These are phyloP conservation scores for Drosophila takahashii DNA, from an alignment of 1,140 invertebrate species.

Conservation along the genomic window DNA sequence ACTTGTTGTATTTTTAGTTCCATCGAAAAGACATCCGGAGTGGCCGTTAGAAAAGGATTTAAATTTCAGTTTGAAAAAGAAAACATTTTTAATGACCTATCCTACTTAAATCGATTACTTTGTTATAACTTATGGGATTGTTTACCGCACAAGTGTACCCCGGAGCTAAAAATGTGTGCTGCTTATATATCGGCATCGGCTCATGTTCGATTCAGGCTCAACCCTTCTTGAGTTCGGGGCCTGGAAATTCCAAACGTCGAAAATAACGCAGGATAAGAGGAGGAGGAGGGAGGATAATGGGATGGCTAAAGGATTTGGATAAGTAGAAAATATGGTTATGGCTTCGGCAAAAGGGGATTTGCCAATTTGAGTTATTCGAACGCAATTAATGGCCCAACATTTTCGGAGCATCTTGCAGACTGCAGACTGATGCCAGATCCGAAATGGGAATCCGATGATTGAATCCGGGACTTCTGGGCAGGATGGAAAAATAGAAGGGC, in stretches of 20 bases:
- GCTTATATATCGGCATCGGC: not conserved
- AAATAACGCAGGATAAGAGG: not conserved
- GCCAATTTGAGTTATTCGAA: conserved; percentile 46
- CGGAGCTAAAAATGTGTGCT: not conserved
- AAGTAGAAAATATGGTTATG: conserved; percentile 50
- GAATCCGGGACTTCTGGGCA: not conserved
- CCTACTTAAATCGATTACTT: conserved; percentile 16
- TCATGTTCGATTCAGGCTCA: conserved; percentile 22
- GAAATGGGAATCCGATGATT: conserved; percentile 26
- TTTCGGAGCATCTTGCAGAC: not conserved
- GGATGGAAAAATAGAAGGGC: not conserved
- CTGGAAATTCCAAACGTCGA: not conserved
- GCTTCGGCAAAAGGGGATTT: conserved; percentile 28
- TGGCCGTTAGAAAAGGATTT: no score
- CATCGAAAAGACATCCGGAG: not conserved
- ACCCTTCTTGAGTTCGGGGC: conserved; percentile 22
- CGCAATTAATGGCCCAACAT: conserved; percentile 39
- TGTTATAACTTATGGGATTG: conserved; percentile 2
- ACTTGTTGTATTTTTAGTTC: not conserved
- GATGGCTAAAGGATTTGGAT: conserved; percentile 28
- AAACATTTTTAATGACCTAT: conserved; percentile 1
- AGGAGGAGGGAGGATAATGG: not conserved
- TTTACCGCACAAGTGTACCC: not conserved
- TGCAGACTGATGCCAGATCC: conserved; percentile 11
- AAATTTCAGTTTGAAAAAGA: not conserved